phyloP scores from a whole-genome alignment of 53 echinoderm and acorn worm genomes.

The Astropecten irregularis region DNA sequence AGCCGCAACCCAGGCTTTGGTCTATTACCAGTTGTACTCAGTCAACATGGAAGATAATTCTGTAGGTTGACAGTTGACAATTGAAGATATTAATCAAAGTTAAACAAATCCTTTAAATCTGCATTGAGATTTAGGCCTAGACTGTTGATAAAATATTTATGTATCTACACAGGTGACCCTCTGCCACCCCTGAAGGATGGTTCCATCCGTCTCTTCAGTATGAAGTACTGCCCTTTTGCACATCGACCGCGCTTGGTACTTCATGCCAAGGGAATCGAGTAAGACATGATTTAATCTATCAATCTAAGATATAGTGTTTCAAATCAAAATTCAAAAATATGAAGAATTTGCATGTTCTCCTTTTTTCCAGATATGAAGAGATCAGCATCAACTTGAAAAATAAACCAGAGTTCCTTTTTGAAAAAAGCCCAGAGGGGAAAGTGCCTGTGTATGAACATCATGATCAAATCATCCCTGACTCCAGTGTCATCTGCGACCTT shows the following conservation, averaged over 20 bases:
- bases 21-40: no score
- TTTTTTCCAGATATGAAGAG: slow-evolving; percentile 55
- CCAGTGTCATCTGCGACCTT: slow-evolving; percentile 58
- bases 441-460: slow-evolving; percentile 72
- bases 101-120: no score
- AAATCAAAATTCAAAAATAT: no score
- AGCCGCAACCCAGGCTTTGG: no score
- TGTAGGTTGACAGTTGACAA: no score
- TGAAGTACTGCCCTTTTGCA: slow-evolving; percentile 90
- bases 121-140: no score
- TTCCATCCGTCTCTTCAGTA: slow-evolving; percentile 76
- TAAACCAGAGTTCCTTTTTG: slow-evolving; percentile 76
- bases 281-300: slow-evolving; percentile 28
- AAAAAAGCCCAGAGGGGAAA: slow-evolving; percentile 61
- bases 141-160: no score
- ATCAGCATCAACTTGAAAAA: slow-evolving; percentile 70
- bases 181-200: slow-evolving; percentile 72
- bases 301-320: no score
- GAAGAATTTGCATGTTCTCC: no score
- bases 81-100: no score
- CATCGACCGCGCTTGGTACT: slow-evolving; percentile 77
- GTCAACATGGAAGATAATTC: no score
- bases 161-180: slow-evolving; percentile 68
- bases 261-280: slow-evolving; percentile 81
- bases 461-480: slow-evolving; percentile 62